Evolutionary conservation across 2,888 invertebrate genomes (phyloP).

Genomic region (Punctoribates punctum): DNA sequence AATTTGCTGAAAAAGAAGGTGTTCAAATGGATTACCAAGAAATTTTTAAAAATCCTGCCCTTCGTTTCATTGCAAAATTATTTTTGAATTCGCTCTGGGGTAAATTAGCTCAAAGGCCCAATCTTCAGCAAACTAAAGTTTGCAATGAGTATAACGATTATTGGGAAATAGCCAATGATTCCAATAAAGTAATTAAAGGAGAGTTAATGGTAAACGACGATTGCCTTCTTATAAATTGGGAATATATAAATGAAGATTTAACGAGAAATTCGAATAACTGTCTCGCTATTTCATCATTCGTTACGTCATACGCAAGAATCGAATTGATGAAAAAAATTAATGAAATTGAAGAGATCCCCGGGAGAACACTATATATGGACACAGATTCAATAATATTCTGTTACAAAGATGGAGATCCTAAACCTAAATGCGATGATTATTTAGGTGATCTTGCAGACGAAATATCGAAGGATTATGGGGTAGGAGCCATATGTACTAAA

Average conservation of each 20-base stretch:
- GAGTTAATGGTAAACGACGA: background rate
- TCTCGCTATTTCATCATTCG: constrained; percentile 31
- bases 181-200: background rate
- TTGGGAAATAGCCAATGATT: constrained; percentile 27
- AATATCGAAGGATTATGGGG: constrained; percentile 48
- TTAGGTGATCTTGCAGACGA: constrained; percentile 53
- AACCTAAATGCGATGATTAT: constrained; percentile 48
- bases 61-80: constrained; percentile 47
- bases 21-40: constrained; percentile 46
- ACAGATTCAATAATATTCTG: constrained; percentile 53
- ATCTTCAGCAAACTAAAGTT: constrained; percentile 39
- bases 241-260: too few relatives aligned
- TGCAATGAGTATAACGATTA: constrained; percentile 43
- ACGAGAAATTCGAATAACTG: constrained; percentile 13
- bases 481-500: constrained; percentile 50
- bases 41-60: constrained; percentile 46
- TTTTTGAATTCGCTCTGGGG: constrained; percentile 48
- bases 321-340: constrained; percentile 52
- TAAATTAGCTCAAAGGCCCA: constrained; percentile 46
- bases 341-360: constrained; percentile 47
- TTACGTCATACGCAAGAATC: constrained; percentile 48
- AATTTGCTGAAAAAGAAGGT: constrained; percentile 25
- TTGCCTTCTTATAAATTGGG: background rate
- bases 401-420: constrained; percentile 26
- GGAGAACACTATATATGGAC: constrained; percentile 52